A percentile compares a stretch with the other conserved stretches of the same genome.
phyloP scores from a whole-genome alignment of 1,140 invertebrate species.

The Lepidurus packardi region DNA sequence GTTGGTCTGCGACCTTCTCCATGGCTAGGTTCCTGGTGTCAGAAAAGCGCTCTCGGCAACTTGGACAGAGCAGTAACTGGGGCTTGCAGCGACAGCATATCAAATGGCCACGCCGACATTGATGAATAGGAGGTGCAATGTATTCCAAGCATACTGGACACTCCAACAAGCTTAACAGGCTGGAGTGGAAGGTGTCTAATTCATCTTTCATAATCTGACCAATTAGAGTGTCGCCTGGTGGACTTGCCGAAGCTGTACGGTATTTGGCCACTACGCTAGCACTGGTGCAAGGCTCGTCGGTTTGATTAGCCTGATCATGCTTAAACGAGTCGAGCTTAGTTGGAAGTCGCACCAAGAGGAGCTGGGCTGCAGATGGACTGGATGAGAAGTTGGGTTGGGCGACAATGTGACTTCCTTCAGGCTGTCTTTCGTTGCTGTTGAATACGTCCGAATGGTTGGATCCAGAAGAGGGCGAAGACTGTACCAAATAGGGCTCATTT shows the following conservation, averaged over 20 bases:
- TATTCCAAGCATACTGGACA: slow-evolving; percentile 33
- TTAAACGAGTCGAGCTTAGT: background rate
- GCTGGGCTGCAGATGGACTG: background rate
- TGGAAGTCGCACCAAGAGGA: background rate
- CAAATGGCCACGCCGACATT: slow-evolving; percentile 31
- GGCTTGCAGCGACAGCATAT: slow-evolving; percentile 20
- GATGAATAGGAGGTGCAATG: slow-evolving; percentile 27
- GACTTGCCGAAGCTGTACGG: background rate
- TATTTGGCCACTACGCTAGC: background rate
- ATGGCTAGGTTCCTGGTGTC: slow-evolving; percentile 38
- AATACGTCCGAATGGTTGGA: too few species aligned
- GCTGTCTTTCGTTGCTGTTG: too few species aligned
- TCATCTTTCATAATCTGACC: background rate
- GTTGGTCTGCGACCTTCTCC: slow-evolving; percentile 39
- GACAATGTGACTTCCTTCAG: too few species aligned
- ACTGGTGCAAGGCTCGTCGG: background rate
- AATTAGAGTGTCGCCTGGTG: background rate
- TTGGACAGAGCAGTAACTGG: background rate
- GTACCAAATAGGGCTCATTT: too few species aligned
- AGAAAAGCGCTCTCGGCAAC: slow-evolving; percentile 36
- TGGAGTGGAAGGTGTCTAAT: slow-evolving; percentile 22
- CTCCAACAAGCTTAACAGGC: slow-evolving; percentile 28
- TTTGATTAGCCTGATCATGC: background rate
- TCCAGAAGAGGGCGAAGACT: too few species aligned
- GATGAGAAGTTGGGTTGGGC: background rate